Evolutionary conservation across 1,140 invertebrate genomes (phyloP), one percentile per base, ranked within the genome.

Genomic region (Chymomyza costata): DNA sequence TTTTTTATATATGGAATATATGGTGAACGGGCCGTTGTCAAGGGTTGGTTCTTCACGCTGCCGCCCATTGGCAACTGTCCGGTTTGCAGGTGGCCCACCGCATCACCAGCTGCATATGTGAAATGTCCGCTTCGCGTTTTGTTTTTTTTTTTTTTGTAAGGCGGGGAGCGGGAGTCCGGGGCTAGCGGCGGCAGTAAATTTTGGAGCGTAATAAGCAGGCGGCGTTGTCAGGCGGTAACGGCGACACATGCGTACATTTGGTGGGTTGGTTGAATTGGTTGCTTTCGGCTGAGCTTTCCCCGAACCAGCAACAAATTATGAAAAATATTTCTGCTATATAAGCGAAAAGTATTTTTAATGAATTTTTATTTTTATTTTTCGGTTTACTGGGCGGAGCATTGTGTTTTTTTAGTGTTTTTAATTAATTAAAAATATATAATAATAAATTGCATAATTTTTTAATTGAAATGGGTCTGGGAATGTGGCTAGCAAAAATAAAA

Each of bases 361-460:
- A 78, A 70, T 76, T 76, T 76, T 70, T 66, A 55, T 66, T 35
- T 25, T 30, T 54, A n/a, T n/a, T n/a, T n/a, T n/a, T n/a, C n/a
- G 54, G 40, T 30, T 21, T 17, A 30, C 13, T 25, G 25, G 43
- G 38, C 11, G 28, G 44, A 37, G 37, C 54, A 65, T 69, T 65
- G 56, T n/a, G n/a, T n/a, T 61, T 69, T 74, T 57, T 56, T 54
- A 74, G 60, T 65, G 61, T 62, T 57, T 71, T 70, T 78, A 66
- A 70, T 76, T 78, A 76, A 76, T 70, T 66, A 70, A 70, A 76
- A 78, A 69, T 69, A 71, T 78, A 63, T 46, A 76, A 62, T 65
- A 65, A 62, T n/a, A 69, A 70, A 76, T 65, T 65, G 49, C 56
- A 70, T 63, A 55, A 69, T 58, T 71, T 59, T 76, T 56, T 63